These are phyloP conservation scores for Sander lucioperca DNA, from an alignment of 2,113 vertebrate genomes.

Conservation along the genomic window DNA sequence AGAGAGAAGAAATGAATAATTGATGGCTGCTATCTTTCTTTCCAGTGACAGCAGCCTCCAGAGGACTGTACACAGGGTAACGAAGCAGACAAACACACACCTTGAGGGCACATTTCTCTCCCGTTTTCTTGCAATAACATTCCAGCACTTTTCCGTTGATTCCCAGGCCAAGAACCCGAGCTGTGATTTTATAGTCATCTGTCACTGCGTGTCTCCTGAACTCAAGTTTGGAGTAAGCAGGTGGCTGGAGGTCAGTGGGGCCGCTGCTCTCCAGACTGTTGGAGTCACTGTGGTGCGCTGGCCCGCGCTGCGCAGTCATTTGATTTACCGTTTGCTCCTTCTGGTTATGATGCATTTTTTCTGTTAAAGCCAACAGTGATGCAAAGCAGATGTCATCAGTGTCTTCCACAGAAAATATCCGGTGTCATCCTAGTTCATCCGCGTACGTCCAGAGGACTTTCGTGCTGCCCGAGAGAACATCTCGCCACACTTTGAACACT, in stretches of 20 bases:
- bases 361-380: background rate
- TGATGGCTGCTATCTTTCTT: conserved; percentile 23
- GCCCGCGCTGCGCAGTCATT: conserved; percentile 39
- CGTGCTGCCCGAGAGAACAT: conserved; percentile 11
- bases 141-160: conserved; percentile 80
- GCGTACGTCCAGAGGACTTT: conserved; percentile 3
- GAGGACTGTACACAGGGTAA: background rate
- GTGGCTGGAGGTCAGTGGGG: conserved; percentile 40
- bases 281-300: conserved; percentile 38
- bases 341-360: conserved; percentile 59
- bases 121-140: conserved; percentile 75
- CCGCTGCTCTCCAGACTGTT: conserved; percentile 34
- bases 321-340: conserved; percentile 43
- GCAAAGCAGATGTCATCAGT: conserved; percentile 29
- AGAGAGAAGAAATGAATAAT: conserved; percentile 41
- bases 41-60: conserved; percentile 22
- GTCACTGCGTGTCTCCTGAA: conserved; percentile 72
- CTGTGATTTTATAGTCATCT: conserved; percentile 76
- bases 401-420: background rate
- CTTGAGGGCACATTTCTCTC: conserved; percentile 79
- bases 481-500: background rate
- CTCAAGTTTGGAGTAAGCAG: conserved; percentile 52
- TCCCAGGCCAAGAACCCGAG: conserved; percentile 75
- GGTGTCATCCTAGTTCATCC: conserved; percentile 30
- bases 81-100: conserved; percentile 48